Conservation (phyloP, 2,888 invertebrate species). For the Aphidius colemani region DNA sequence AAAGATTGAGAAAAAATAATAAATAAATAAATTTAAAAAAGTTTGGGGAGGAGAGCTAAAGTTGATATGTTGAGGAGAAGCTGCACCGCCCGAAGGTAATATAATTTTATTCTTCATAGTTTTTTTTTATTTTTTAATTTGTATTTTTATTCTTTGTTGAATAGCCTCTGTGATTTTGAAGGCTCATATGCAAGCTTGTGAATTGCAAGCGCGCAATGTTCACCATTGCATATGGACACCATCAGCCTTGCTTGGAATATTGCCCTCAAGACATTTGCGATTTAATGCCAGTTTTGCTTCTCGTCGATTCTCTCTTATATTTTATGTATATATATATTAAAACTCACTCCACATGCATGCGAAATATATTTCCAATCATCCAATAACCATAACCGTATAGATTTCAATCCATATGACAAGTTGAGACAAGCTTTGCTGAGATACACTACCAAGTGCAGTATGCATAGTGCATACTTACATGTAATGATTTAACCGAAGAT, state of each 20-base stretch:
- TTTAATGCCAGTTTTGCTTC: conserved; percentile 14
- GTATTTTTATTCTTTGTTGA: conserved; percentile 28
- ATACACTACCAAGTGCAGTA: too few relatives aligned
- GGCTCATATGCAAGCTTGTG: conserved; percentile 30
- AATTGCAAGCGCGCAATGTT: conserved; percentile 27
- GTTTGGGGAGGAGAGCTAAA: conserved; percentile 7
- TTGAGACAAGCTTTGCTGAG: too few relatives aligned
- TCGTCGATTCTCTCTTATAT: conserved; percentile 19
- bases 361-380: conserved; percentile 2
- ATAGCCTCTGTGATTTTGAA: conserved; percentile 31
- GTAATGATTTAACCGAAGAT: too few relatives aligned
- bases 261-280: conserved; percentile 26
- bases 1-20: conserved; percentile 24
- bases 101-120: conserved; percentile 30
- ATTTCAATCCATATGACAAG: conserved; percentile 7
- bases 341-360: conserved; percentile 6
- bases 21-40: conserved; percentile 17
- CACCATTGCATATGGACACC: conserved; percentile 20
- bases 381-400: conserved; percentile 17
- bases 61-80: conserved; percentile 36
- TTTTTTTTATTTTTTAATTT: conserved; percentile 19
- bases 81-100: conserved; percentile 42
- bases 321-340: conserved; percentile 9
- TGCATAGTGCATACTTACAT: too few relatives aligned
- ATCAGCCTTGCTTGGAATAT: conserved; percentile 4